phyloP scores from a whole-genome alignment of 2,888 invertebrate species.

The Zhengitettix transpicula region DNA sequence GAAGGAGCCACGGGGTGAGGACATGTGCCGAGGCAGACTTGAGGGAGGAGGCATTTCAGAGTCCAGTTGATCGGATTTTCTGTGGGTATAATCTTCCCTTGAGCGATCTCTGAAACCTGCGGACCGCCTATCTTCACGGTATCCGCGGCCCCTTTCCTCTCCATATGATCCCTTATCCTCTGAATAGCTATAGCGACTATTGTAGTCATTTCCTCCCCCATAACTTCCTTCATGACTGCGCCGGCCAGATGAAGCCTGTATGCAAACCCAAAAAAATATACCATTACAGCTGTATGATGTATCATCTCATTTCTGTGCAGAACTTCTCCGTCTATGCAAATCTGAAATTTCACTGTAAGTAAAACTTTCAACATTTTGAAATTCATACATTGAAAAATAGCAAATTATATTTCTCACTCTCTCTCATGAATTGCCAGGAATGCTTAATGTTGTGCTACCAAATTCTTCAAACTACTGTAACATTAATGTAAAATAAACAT shows the following conservation, averaged over 20 bases:
- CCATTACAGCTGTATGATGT: slow-evolving; percentile 1
- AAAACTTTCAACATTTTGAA: too few relatives aligned
- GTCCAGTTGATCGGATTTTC: slow-evolving; percentile 10
- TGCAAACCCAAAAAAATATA: slow-evolving; percentile 10
- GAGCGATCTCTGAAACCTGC: slow-evolving; percentile 13
- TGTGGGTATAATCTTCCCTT: slow-evolving; percentile 13
- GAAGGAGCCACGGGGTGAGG: slow-evolving; percentile 13
- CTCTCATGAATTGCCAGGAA: too few relatives aligned
- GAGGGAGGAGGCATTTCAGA: slow-evolving; percentile 11
- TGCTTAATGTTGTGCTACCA: too few relatives aligned
- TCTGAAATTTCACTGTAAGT: neutral
- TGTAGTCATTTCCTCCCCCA: slow-evolving; percentile 12
- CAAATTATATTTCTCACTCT: too few relatives aligned
- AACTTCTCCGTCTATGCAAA: neutral
- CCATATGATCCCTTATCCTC: slow-evolving; percentile 14
- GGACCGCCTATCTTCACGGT: slow-evolving; percentile 14
- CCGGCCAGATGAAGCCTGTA: slow-evolving; percentile 15
- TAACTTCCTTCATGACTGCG: slow-evolving; percentile 15
- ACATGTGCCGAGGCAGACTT: slow-evolving; percentile 7
- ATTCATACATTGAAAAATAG: too few relatives aligned
- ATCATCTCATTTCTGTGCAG: neutral
- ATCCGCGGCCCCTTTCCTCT: slow-evolving; percentile 13
- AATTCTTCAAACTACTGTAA: too few relatives aligned
- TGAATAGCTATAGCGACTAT: slow-evolving; percentile 14
- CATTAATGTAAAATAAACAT: too few relatives aligned